Base-by-base conservation (phyloP, 53 echinoderm and acorn worm species). In the Arbacia lixula region DNA sequence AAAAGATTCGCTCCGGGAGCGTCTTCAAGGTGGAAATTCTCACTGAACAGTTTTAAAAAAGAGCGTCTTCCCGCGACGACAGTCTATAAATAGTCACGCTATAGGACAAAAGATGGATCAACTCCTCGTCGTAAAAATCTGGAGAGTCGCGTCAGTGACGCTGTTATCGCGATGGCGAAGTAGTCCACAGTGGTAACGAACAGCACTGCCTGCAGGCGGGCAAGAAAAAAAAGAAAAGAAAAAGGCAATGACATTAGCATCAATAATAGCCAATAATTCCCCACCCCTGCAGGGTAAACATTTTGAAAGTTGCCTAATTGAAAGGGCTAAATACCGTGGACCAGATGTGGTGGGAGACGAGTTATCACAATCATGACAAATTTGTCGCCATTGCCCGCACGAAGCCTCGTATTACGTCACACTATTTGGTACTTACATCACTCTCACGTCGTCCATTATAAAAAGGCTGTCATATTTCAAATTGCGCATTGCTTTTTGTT, bases 201-300 rank as follows among this genome's bases (percentile, higher is more conserved):
- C 82, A 81, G 82, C 20, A 8, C 19, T 63, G 82, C 82, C 82
- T 81, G 82, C 17, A 64, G 82, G 64, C 12, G 31, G 31, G n/a
- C n/a, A n/a, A n/a, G n/a, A n/a, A n/a, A n/a, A n/a, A n/a, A n/a
- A n/a, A n/a, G n/a, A n/a, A n/a, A n/a, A n/a, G 82, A 40, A 81
- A 53, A 60, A 78, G n/a, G n/a, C n/a, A 38, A 81, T 46, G 43
- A 60, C 30, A 63, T 81, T 81, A 81, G 41, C 63, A 64, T 14
- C 39, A 34, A 33, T 57, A 57, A 77, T 58, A 24, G 26, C 37
- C 26, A 77, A 57, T 77, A 77, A 75, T 77, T 77, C 77, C 19
- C 58, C 43, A 57, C 60, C 57, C 77, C 77, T 21, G 34, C 35
- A 40, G 77, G 60, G 16, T 4, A 77, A 77, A 36, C 50, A 51